phyloP scores from a whole-genome alignment of 2,113 vertebrate genomes.

The Myotis yumanensis region DNA sequence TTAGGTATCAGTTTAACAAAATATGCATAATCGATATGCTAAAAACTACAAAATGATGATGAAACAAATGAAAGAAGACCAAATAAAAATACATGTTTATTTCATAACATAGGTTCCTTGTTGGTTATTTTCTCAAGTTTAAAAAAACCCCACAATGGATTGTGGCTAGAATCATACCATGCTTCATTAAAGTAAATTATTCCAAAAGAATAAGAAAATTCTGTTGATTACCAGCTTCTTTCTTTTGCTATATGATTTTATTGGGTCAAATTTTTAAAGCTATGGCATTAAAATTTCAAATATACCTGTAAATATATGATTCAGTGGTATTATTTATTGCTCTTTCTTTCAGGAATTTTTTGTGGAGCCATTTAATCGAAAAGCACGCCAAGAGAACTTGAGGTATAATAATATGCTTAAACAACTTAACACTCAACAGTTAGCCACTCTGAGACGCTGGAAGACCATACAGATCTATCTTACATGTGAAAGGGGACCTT shows the following conservation, averaged over 20 bases:
- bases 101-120: background rate
- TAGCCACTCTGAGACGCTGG: conserved; percentile 91
- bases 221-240: background rate
- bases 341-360: conserved; percentile 89
- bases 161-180: conserved; percentile 6
- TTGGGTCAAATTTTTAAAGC: background rate
- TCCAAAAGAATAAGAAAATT: conserved; percentile 42
- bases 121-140: background rate
- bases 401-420: conserved; percentile 97
- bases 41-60: background rate
- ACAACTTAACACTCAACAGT: conserved; percentile 91
- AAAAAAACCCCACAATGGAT: background rate
- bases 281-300: conserved; percentile 23
- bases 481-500: conserved; percentile 93
- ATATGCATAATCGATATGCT: background rate
- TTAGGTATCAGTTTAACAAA: background rate
- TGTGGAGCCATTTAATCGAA: conserved; percentile 94
- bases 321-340: background rate
- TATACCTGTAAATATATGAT: background rate
- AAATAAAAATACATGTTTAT: conserved; percentile 2
- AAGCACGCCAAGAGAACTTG: conserved; percentile 94
- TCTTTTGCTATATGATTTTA: background rate
- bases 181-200: conserved; percentile 34
- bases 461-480: conserved; percentile 91
- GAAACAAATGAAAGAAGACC: background rate